Evolutionary conservation across 2,113 vertebrate species (phyloP), one percentile per base, ranked within the genome.

Genomic region (Macaca nemestrina): DNA sequence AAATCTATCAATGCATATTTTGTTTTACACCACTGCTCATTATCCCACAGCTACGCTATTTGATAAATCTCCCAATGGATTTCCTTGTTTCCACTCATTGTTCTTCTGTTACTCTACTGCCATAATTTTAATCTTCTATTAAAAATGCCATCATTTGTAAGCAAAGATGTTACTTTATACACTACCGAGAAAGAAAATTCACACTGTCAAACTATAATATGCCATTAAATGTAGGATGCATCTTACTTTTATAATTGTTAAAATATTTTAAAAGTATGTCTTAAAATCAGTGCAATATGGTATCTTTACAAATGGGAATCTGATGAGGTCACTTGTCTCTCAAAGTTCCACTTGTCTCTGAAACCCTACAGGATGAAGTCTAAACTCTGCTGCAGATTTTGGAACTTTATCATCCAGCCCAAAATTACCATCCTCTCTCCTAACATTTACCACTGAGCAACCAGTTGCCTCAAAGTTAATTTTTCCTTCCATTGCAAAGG

Each of bases 51-150:
- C 43, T 11, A 4, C 17, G 81, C 38, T 72, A 4, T 76, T 80
- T 68, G 67, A 6, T 76, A 40, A 61, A 18, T 38, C 67, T 79
- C 82, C 91, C 79, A 17, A 38, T 3, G 11, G 23, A 35, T 7
- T 59, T 50, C 30, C 40, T 48, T 52, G 73, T 23, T 95, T 87
- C 59, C 17, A 18, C 70, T 82, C 82, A n/a, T 38, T 94, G 88
- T 55, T 35, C 17, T 73, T 88, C 59, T 80, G 35, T 61, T 89
- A 52, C 55, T 91, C 48, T 32, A 38, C 59, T 95, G 59, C 52
- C 27, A 25, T 64, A 85, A 92, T 79, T 88, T 78, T 79, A 88
- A 50, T 86, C 79, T 96, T 93, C 90, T 73, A 88, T 72, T 50
- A 68, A 85, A 91, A 27, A 78, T 68, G 55, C 17, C 22, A 61